A percentile compares a stretch with the other conserved stretches of the same genome.
These are phyloP conservation scores for Hepsetus odoe DNA, from an alignment of 2,113 vertebrate genomes.

Conservation along the genomic window DNA sequence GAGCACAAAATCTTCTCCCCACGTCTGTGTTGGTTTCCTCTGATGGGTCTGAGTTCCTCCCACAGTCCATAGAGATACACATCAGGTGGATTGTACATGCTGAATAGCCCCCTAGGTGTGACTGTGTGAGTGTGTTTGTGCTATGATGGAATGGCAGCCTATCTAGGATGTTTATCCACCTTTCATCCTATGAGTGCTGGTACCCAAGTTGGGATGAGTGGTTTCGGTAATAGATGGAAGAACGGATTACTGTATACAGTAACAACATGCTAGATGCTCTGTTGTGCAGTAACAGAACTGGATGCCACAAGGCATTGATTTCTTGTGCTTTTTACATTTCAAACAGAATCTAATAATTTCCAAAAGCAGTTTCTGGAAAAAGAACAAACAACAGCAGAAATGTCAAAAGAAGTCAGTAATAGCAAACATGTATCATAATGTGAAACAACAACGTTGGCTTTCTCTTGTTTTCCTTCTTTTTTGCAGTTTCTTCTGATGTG, in stretches of 20 bases:
- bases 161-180: no score
- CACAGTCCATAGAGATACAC: no score
- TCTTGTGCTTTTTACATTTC: background rate
- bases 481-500: background rate
- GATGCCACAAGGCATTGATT: background rate
- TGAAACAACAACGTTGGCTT: conserved; percentile 5
- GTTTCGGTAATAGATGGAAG: background rate
- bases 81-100: no score
- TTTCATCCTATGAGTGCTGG: no score
- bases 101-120: no score
- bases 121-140: no score
- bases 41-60: no score
- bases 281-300: background rate
- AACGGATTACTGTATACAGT: background rate
- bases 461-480: background rate
- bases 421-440: background rate
- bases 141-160: no score
- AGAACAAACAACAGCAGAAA: background rate
- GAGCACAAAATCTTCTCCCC: no score
- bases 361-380: conserved; percentile 14
- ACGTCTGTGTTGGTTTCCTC: no score
- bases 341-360: conserved; percentile 23
- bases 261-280: background rate
- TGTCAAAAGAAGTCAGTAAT: conserved; percentile 16
- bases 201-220: no score